A percentile compares a stretch with the other conserved stretches of the same genome.
These are phyloP conservation scores for Drosophila rufa DNA, from an alignment of 1,140 invertebrate species.

Conservation along the genomic window DNA sequence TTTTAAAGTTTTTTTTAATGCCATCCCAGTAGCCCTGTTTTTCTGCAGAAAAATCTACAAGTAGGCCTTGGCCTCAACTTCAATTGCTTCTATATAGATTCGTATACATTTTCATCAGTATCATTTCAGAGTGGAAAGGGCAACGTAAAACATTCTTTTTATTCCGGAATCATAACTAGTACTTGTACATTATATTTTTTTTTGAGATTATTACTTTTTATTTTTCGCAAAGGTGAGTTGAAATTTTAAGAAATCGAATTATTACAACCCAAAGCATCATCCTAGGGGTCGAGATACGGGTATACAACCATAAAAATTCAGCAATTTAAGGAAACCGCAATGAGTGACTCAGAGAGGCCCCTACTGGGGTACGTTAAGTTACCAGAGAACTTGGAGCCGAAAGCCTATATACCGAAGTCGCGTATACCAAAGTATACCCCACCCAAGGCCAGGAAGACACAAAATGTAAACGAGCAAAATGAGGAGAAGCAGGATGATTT, in stretches of 20 bases:
- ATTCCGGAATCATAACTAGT: not conserved
- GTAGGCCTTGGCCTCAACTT: not conserved
- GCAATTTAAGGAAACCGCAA: not conserved
- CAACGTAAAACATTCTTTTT: not conserved
- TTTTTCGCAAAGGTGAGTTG: not conserved
- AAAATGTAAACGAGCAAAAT: too few relatives aligned
- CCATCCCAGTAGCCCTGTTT: not conserved
- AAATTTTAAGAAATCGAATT: too few relatives aligned
- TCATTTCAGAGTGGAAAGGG: too few relatives aligned
- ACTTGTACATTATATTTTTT: too few relatives aligned
- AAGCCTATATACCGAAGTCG: too few relatives aligned
- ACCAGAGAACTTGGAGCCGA: fast-evolving
- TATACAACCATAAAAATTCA: not conserved
- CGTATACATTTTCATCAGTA: not conserved
- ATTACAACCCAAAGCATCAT: not conserved
- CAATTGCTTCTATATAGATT: not conserved
- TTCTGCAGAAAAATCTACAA: not conserved
- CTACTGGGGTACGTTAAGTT: too few relatives aligned
- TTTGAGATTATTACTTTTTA: not conserved
- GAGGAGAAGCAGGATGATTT: too few relatives aligned
- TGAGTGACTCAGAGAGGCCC: too few relatives aligned
- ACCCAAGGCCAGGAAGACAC: too few relatives aligned
- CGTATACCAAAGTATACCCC: too few relatives aligned
- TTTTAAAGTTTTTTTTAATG: too few relatives aligned
- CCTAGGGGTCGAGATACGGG: too few relatives aligned